Evolutionary conservation across 1,140 invertebrate genomes (phyloP).

Genomic region (Bombyx mori): DNA sequence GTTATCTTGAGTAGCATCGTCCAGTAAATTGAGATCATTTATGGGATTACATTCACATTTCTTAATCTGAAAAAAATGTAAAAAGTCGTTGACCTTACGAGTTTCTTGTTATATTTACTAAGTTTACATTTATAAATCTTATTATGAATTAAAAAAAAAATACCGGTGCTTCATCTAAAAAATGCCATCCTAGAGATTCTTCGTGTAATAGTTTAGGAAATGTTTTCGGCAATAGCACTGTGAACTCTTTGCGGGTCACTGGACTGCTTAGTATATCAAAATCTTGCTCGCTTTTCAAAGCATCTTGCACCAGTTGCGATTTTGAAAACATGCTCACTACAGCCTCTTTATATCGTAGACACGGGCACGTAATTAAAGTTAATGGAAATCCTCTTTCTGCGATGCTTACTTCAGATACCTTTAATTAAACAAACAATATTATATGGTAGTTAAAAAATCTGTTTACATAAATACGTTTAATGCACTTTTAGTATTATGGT

Average conservation of each 20-base stretch:
- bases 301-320: constrained; percentile 30
- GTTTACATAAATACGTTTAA: too few relatives aligned
- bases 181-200: constrained; percentile 41
- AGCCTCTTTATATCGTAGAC: constrained; percentile 41
- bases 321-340: constrained; percentile 41
- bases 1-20: constrained; percentile 57
- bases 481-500: too few relatives aligned
- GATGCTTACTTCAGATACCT: constrained; percentile 36
- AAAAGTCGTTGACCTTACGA: not conserved
- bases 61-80: constrained; percentile 34
- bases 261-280: constrained; percentile 39
- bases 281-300: constrained; percentile 38
- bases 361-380: constrained; percentile 47
- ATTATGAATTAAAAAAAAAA: not conserved
- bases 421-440: constrained; percentile 12
- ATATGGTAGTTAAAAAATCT: not conserved
- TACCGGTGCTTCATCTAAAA: constrained; percentile 51
- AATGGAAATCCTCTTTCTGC: constrained; percentile 52
- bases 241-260: constrained; percentile 39
- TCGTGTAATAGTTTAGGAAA: constrained; percentile 42
- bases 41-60: constrained; percentile 61
- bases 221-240: constrained; percentile 45
- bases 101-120: not conserved
- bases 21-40: constrained; percentile 47
- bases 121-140: not conserved